A percentile compares a stretch with the other conserved stretches of the same genome.
Conservation (phyloP, 2,113 vertebrate species). For the Nothoprocta pentlandii region DNA sequence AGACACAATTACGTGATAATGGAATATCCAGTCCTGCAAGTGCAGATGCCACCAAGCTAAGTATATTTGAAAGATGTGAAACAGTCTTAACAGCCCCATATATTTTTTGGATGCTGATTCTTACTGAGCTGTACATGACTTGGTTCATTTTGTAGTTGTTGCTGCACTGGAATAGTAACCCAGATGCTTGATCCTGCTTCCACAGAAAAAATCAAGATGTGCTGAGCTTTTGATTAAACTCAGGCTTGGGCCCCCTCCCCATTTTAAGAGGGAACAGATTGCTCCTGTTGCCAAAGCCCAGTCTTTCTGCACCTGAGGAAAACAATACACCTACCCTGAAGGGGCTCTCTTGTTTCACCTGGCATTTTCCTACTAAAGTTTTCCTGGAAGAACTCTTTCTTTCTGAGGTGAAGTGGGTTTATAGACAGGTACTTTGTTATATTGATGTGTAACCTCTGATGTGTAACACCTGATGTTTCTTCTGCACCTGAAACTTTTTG, state of each 20-base stretch:
- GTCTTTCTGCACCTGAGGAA: background rate
- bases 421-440: background rate
- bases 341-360: background rate
- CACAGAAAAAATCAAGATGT: background rate
- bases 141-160: background rate
- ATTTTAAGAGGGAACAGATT: background rate
- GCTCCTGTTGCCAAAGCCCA: background rate
- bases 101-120: background rate
- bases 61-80: background rate
- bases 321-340: background rate
- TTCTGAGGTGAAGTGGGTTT: background rate
- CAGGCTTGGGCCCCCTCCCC: background rate
- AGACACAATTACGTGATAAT: background rate
- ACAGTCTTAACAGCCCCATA: background rate
- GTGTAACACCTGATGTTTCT: background rate
- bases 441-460: background rate
- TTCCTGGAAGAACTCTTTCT: background rate
- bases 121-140: background rate
- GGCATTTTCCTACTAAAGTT: background rate
- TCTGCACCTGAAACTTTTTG: background rate
- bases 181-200: background rate
- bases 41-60: background rate
- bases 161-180: background rate
- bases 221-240: background rate
- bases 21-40: background rate